A percentile compares a stretch with the other conserved stretches of the same genome.
Evolutionary conservation across 2,888 invertebrate species (phyloP).

Genomic region (Drosophila sordidula): DNA sequence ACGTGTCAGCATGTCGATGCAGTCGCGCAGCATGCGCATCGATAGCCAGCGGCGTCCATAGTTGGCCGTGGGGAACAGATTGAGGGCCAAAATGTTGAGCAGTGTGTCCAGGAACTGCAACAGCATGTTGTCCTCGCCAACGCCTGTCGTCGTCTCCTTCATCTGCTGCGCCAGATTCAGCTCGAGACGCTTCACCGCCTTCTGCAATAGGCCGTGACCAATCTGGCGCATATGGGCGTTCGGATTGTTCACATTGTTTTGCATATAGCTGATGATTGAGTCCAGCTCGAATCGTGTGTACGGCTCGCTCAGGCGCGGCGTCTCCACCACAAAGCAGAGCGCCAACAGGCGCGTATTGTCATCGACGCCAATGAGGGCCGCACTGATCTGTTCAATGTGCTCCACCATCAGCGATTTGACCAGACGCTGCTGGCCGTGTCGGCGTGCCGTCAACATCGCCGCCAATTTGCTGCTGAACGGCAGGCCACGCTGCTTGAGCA

Average conservation of each 20-base stretch:
- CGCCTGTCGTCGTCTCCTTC: conserved; percentile 21
- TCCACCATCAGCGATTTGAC: conserved; percentile 2
- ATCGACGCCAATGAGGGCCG: conserved; percentile 86
- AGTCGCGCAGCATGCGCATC: conserved; percentile 86
- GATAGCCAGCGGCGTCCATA: conserved; percentile 87
- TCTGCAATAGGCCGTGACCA: conserved; percentile 89
- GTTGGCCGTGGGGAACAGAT: conserved; percentile 87
- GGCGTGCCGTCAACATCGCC: conserved; percentile 84
- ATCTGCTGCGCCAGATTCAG: conserved; percentile 83
- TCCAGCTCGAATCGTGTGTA: conserved; percentile 88
- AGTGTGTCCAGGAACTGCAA: conserved; percentile 86
- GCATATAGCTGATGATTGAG: conserved; percentile 88
- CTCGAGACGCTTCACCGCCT: conserved; percentile 86
- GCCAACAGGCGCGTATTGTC: conserved; percentile 89
- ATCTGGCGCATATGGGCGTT: conserved; percentile 84
- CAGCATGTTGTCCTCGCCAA: conserved; percentile 79
- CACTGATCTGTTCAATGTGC: conserved; percentile 82
- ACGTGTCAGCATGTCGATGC: conserved; percentile 64
- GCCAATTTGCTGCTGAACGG: conserved; percentile 82
- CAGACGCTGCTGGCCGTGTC: conserved; percentile 82
- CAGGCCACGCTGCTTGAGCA: conserved; percentile 58
- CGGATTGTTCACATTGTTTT: conserved; percentile 89
- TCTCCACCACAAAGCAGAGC: conserved; percentile 90
- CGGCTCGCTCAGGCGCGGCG: conserved; percentile 90
- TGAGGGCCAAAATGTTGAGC: conserved; percentile 86